A percentile compares a stretch with the other conserved stretches of the same genome.
Conservation (phyloP, 2,113 vertebrate genomes). For the Mobula birostris region DNA sequence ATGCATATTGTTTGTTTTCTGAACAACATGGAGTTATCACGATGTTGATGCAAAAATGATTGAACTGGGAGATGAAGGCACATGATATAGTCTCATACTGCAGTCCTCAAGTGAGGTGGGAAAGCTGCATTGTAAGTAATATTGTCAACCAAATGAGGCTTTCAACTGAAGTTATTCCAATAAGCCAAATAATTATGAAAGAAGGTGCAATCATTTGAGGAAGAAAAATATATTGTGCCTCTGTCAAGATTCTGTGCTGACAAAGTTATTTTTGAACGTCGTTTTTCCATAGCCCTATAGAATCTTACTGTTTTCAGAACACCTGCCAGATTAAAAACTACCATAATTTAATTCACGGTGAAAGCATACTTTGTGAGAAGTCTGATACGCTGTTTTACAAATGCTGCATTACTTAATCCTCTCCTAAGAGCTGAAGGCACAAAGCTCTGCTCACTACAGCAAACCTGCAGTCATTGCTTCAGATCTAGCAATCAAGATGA, state of each 20-base stretch:
- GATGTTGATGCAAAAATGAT: background rate
- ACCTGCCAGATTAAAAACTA: no score
- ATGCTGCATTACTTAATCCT: background rate
- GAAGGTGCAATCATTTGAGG: background rate
- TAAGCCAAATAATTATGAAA: background rate
- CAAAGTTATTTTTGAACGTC: background rate
- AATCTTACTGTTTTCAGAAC: background rate
- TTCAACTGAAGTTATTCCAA: background rate
- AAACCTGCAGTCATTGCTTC: constrained; percentile 10
- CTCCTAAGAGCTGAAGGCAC: background rate
- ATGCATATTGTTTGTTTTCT: background rate
- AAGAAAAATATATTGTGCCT: no score
- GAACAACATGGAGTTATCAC: background rate
- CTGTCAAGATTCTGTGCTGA: no score
- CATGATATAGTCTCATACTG: no score
- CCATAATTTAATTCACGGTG: background rate
- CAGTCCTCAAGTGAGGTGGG: background rate
- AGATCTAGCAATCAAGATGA: constrained; percentile 18
- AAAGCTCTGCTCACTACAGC: background rate
- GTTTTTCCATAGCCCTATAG: background rate
- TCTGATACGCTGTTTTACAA: background rate
- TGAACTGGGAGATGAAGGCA: background rate
- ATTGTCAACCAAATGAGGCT: background rate
- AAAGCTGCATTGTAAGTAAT: background rate
- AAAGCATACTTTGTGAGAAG: background rate